Conservation (phyloP, 2,888 invertebrate genomes). For the Meghimatium bilineatum region DNA sequence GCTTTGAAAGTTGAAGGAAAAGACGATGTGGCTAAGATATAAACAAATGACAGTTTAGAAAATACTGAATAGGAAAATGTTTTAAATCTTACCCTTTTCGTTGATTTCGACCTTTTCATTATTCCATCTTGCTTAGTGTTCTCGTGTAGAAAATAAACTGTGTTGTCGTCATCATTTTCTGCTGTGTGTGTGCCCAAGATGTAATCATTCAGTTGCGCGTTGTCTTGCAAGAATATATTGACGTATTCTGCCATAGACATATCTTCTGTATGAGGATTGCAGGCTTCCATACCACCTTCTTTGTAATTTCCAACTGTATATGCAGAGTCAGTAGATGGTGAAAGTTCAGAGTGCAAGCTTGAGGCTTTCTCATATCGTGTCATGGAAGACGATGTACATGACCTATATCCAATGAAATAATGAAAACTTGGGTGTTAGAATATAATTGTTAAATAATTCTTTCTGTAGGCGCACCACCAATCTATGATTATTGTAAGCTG, state of each 20-base stretch:
- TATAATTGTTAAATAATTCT: too few species aligned
- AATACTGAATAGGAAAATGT: not conserved
- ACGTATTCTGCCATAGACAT: constrained; percentile 47
- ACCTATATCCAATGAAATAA: constrained; percentile 22
- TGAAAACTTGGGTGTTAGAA: not conserved
- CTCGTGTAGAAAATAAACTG: not conserved
- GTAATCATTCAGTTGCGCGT: constrained; percentile 31
- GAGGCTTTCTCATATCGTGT: not conserved
- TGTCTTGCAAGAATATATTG: constrained; percentile 50
- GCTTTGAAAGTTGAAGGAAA: too few species aligned
- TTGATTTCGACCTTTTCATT: not conserved
- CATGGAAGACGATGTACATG: constrained; percentile 6
- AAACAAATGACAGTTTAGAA: not conserved
- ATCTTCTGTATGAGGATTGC: not conserved
- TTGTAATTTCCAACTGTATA: not conserved
- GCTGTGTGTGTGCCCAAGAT: constrained; percentile 13
- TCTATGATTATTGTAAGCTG: too few species aligned
- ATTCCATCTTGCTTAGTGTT: not conserved
- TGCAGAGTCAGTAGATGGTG: not conserved
- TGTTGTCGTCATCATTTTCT: not conserved
- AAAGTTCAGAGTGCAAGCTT: not conserved
- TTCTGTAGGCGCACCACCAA: too few species aligned
- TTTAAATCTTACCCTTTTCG: constrained; percentile 7
- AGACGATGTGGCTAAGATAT: too few species aligned
- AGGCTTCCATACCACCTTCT: not conserved